Base-by-base conservation (phyloP, 2,797 vertebrate genomes). In the Micropoecilia bifurca region DNA sequence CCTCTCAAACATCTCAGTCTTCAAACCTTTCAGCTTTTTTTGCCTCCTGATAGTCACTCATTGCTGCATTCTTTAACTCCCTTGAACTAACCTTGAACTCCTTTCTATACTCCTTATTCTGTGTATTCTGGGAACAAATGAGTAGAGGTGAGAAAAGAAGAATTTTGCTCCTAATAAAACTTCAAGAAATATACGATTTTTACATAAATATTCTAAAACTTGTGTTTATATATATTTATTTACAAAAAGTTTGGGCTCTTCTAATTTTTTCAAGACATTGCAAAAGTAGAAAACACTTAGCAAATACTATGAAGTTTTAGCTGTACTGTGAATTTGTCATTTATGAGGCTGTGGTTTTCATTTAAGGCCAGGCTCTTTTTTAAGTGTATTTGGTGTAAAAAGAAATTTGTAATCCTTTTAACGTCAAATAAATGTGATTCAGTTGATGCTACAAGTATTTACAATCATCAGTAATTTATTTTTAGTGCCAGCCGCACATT, bases 391-490 rank as follows among this genome's bases (percentile, higher is more conserved):
- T 1, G 13, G 12, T 45, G n/a, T 68, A 25, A 25, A 71, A 41
- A n/a, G n/a, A 66, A 66, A n/a, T n/a, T n/a, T n/a, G n/a, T n/a
- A n/a, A 16, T 50, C 72, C 83, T 84, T 84, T 83, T 81, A 82
- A 91, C 85, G 86, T 90, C 78, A 87, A 89, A 85, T 80, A 76
- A 73, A 73, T 36, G 46, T 47, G 71, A 80, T 66, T 80, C 80
- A 50, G 77, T 50, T n/a, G 1, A 36, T 61, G 79, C 82, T 90
- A 84, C 83, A 74, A 85, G 83, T 91, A 88, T 87, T 76, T 88
- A 85, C 86, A 78, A 39, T 73, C 80, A 33, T 77, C 59, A 71
- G 81, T 88, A 53, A 93, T 93, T 90, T 90, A 85, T 86, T 92
- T 91, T 90, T 85, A 91, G 80, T 88, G 88, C 61, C 74, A 79